phyloP scores from a whole-genome alignment of 1,140 invertebrate genomes.

The Sesamia nonagrioides region DNA sequence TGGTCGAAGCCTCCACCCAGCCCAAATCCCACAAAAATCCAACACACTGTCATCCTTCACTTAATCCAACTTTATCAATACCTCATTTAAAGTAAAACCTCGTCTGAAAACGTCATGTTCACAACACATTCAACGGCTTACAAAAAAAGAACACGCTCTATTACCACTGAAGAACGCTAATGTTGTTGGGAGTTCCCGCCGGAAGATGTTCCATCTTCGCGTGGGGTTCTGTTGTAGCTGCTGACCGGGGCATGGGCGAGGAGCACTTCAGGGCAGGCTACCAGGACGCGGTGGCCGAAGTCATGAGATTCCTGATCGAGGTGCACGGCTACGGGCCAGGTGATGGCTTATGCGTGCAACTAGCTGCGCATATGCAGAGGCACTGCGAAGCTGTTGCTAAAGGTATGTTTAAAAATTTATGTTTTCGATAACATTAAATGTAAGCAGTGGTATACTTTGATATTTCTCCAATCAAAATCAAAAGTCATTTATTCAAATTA shows the following conservation, averaged over 20 bases:
- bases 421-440: neutral
- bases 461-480: too few species aligned
- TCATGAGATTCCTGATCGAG: constrained; percentile 96
- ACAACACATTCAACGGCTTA: neutral
- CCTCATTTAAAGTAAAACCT: neutral
- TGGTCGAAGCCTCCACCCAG: neutral
- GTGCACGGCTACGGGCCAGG: constrained; percentile 93
- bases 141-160: neutral
- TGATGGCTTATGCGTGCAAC: constrained; percentile 93
- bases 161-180: constrained; percentile 71
- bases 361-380: constrained; percentile 94
- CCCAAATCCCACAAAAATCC: neutral
- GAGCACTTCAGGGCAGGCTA: constrained; percentile 93
- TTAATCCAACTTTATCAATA: neutral
- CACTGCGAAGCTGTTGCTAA: constrained; percentile 91
- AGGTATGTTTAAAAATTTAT: constrained; percentile 76
- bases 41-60: neutral
- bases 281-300: constrained; percentile 96
- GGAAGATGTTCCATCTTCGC: constrained; percentile 73
- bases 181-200: constrained; percentile 70
- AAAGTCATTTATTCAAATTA: too few species aligned
- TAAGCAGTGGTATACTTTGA: too few species aligned
- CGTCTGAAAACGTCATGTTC: neutral
- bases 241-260: constrained; percentile 79
- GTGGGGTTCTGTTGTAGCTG: constrained; percentile 77